Base-by-base conservation (phyloP, 2,113 vertebrate species). In the Cyanoramphus novaezelandiae region DNA sequence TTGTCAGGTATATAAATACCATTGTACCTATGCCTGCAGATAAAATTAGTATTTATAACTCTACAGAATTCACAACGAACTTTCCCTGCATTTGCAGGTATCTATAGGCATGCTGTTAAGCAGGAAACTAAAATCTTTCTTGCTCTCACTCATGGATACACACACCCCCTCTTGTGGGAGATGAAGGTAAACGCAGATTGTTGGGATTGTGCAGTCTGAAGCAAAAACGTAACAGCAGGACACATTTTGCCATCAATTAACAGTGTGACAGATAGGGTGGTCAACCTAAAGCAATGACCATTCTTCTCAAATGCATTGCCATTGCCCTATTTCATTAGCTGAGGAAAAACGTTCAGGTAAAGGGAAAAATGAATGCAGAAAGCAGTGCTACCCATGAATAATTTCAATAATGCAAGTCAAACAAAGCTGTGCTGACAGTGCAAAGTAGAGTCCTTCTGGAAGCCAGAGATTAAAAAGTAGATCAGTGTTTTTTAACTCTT, bases 91-190 rank as follows among this genome's bases (percentile, higher is more conserved):
- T 79, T 84, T 72, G 29, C 65, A 55, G 15, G 2, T 13, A 9
- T 55, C 72, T 53, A 71, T 65, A 91, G 49, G n/a, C 28, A 46
- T 1, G 63, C 13, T 4, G 2, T 37, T 83, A 76, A 69, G 53
- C 6, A 14, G 35, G 77, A 89, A 88, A 52, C 23, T 9, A 80
- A 88, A 88, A 47, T 35, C 44, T 25, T 67, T 86, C 46, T 39
- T 46, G 62, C 62, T 80, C 17, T 68, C 25, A 15, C 24, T 86
- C n/a, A 4, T 3, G 9, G 31, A 55, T n/a, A 41, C 76, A 82
- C 71, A 43, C 24, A 79, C 88, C 2, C 90, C 95, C 93, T 93
- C 92, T 93, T 79, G 93, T 95, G 96, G 96, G 62, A 96, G 77
- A 81, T 4, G 28, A 46, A 79, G 65, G 93, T n/a, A 95, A 86